A percentile compares a stretch with the other conserved stretches of the same genome.
These are phyloP conservation scores for Cinclus cinclus DNA, from an alignment of 2,113 vertebrate species.

Conservation along the genomic window DNA sequence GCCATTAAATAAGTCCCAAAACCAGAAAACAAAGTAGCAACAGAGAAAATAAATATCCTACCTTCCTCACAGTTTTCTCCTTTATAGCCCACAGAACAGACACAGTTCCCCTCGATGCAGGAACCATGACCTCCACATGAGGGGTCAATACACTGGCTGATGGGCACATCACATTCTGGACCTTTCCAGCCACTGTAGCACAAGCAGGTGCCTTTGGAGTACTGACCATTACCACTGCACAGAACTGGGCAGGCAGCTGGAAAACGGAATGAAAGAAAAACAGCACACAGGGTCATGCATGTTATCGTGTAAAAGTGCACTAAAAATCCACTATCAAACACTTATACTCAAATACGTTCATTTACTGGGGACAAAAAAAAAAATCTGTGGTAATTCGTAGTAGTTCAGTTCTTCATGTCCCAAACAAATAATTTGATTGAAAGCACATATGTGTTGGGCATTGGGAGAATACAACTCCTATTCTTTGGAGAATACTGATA, in stretches of 20 bases:
- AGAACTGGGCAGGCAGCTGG: slow-evolving; percentile 94
- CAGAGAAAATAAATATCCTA: slow-evolving; percentile 40
- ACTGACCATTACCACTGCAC: slow-evolving; percentile 97
- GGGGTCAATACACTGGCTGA: slow-evolving; percentile 94
- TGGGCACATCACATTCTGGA: slow-evolving; percentile 90
- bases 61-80: slow-evolving; percentile 93
- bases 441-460: not conserved
- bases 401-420: not conserved
- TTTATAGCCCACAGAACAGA: slow-evolving; percentile 93
- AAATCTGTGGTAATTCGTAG: not conserved
- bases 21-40: not conserved
- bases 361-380: not conserved
- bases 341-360: not conserved
- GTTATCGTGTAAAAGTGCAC: not conserved
- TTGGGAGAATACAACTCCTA: not conserved
- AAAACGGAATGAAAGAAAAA: slow-evolving; percentile 45
- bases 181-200: slow-evolving; percentile 99
- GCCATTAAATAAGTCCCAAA: not conserved
- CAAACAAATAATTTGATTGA: not conserved
- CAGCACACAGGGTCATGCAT: slow-evolving; percentile 30
- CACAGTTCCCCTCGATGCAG: slow-evolving; percentile 92
- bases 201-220: slow-evolving; percentile 94
- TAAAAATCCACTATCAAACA: not conserved
- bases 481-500: not conserved
- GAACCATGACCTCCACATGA: slow-evolving; percentile 92